These are phyloP conservation scores for Poeciliopsis occidentalis DNA, from an alignment of 2,113 vertebrate genomes.

Conservation along the genomic window DNA sequence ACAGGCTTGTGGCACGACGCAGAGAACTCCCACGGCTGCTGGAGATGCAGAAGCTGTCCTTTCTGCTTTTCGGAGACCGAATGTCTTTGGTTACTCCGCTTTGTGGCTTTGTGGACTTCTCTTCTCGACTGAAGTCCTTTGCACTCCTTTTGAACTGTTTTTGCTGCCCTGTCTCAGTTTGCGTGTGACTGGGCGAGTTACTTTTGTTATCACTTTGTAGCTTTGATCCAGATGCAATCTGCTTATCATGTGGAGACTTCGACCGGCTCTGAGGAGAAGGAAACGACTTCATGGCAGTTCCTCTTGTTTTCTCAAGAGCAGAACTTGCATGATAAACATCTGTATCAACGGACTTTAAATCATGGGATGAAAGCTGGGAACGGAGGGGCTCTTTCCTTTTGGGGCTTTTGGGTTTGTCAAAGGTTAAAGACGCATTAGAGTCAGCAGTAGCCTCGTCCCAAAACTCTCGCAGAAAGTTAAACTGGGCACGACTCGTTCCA, in stretches of 20 bases:
- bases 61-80: constrained; percentile 51
- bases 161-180: constrained; percentile 31
- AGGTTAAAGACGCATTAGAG: constrained; percentile 23
- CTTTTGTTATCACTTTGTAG: constrained; percentile 41
- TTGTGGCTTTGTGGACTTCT: constrained; percentile 41
- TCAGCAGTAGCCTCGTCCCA: constrained; percentile 82
- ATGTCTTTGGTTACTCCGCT: constrained; percentile 45
- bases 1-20: constrained; percentile 74
- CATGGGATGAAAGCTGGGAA: constrained; percentile 41
- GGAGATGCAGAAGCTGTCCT: constrained; percentile 51
- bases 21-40: constrained; percentile 60
- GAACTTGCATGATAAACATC: constrained; percentile 33
- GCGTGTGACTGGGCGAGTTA: constrained; percentile 7
- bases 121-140: constrained; percentile 57
- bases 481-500: constrained; percentile 77
- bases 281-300: constrained; percentile 34
- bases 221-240: constrained; percentile 22
- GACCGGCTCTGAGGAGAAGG: constrained; percentile 37
- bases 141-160: constrained; percentile 44
- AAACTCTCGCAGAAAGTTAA: constrained; percentile 87
- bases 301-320: constrained; percentile 48
- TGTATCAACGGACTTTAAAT: constrained; percentile 32
- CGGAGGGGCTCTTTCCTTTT: constrained; percentile 58
- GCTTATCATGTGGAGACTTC: constrained; percentile 53
- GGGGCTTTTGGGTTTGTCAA: constrained; percentile 53